These are phyloP conservation scores for Dyspetes luteomarginatus DNA, from an alignment of 2,888 invertebrate species.

Conservation along the genomic window DNA sequence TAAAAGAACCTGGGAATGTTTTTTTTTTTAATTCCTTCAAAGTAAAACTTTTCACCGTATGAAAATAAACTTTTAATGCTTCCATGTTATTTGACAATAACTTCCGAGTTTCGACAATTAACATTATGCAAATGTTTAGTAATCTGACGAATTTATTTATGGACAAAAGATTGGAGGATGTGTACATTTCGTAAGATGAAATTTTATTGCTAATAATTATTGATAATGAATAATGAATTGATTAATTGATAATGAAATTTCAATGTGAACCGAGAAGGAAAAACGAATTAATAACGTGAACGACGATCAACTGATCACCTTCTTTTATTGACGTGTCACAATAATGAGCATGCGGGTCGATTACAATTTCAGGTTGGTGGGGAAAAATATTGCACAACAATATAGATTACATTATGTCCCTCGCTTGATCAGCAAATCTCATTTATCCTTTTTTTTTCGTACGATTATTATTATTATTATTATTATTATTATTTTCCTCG, in stretches of 20 bases:
- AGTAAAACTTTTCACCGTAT: too few relatives aligned
- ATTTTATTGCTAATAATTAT: too few relatives aligned
- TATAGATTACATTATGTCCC: conserved; percentile 62
- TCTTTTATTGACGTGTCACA: conserved; percentile 78
- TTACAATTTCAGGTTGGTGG: conserved; percentile 73
- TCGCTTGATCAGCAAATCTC: conserved; percentile 52
- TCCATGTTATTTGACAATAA: too few relatives aligned
- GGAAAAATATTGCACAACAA: conserved; percentile 71
- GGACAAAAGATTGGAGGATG: too few relatives aligned
- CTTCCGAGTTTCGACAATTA: too few relatives aligned
- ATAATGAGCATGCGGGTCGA: conserved; percentile 79
- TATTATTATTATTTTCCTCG: not conserved
- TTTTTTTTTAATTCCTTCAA: too few relatives aligned
- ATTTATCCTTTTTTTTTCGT: not conserved
- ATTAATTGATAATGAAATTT: not conserved
- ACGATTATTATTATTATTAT: not conserved
- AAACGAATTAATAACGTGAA: conserved; percentile 22
- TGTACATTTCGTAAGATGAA: too few relatives aligned
- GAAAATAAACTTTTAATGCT: too few relatives aligned
- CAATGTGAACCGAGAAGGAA: not conserved
- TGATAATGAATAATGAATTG: too few relatives aligned
- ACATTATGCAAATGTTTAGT: too few relatives aligned
- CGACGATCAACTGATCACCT: conserved; percentile 48
- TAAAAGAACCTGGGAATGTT: too few relatives aligned
- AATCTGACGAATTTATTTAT: too few relatives aligned